A percentile compares a stretch with the other conserved stretches of the same genome.
These are phyloP conservation scores for Anthrax anthrax DNA, from an alignment of 2,888 invertebrate genomes.

Conservation along the genomic window DNA sequence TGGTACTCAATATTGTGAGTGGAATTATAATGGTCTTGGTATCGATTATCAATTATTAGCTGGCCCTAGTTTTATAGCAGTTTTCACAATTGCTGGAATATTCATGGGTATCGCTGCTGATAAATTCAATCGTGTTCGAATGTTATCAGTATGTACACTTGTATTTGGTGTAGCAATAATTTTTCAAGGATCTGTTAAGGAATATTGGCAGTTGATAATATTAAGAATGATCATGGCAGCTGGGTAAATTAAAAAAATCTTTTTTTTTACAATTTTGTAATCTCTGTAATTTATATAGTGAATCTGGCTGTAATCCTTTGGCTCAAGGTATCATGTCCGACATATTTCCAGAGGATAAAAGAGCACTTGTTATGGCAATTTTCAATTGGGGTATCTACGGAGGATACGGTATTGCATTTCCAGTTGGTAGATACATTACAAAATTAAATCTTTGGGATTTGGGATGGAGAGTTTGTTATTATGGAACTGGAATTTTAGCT, in stretches of 20 bases:
- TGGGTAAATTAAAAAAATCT: constrained; percentile 38
- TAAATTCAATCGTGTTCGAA: constrained; percentile 56
- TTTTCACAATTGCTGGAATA: constrained; percentile 79
- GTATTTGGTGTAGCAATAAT: constrained; percentile 71
- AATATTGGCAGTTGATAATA: constrained; percentile 82
- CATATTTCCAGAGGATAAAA: constrained; percentile 62
- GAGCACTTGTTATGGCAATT: constrained; percentile 79
- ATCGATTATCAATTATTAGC: constrained; percentile 84
- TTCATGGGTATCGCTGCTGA: constrained; percentile 72
- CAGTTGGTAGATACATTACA: constrained; percentile 76
- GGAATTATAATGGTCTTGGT: constrained; percentile 86
- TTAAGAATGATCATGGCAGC: constrained; percentile 76
- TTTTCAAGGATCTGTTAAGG: constrained; percentile 67
- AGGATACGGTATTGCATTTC: constrained; percentile 84
- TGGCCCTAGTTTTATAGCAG: constrained; percentile 83
- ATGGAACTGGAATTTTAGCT: constrained; percentile 63
- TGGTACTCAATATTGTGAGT: constrained; percentile 68
- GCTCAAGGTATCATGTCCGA: constrained; percentile 74
- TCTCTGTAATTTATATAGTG: constrained; percentile 35
- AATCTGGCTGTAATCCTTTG: constrained; percentile 76
- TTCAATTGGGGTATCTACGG: constrained; percentile 96
- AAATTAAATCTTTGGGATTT: constrained; percentile 56
- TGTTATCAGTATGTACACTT: constrained; percentile 62
- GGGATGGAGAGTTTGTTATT: constrained; percentile 74
- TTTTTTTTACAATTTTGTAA: background rate